Evolutionary conservation across 1,140 invertebrate species (phyloP).

Genomic region (Drosophila virilis): DNA sequence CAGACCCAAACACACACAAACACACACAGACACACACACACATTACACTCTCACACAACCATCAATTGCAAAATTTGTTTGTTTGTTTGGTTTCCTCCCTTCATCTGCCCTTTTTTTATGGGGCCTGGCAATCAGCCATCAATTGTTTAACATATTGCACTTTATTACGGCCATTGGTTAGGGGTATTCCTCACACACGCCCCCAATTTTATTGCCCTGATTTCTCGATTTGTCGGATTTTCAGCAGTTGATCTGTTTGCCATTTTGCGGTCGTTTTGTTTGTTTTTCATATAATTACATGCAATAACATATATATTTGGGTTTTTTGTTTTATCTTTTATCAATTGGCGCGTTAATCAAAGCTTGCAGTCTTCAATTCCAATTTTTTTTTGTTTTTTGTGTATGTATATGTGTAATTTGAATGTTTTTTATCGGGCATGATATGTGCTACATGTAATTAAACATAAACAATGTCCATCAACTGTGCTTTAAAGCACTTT

Average conservation of each 20-base stretch:
- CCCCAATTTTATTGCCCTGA: slow-evolving; percentile 39
- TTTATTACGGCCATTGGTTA: slow-evolving; percentile 38
- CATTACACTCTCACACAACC: slow-evolving; percentile 1
- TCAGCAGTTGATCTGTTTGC: slow-evolving; percentile 9
- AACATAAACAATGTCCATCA: too few species aligned
- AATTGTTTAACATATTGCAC: slow-evolving; percentile 74
- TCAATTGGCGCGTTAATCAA: slow-evolving; percentile 19
- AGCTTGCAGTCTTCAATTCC: neutral
- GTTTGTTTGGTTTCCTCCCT: slow-evolving; percentile 23
- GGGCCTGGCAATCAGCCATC: slow-evolving; percentile 61
- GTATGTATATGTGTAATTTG: neutral
- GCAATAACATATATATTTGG: slow-evolving; percentile 18
- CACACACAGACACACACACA: slow-evolving; percentile 4
- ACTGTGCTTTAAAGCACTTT: too few species aligned
- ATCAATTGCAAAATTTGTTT: slow-evolving; percentile 59
- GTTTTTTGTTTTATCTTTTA: slow-evolving; percentile 7
- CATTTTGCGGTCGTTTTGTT: slow-evolving; percentile 22
- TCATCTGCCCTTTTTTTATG: slow-evolving; percentile 25
- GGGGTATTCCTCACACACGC: neutral
- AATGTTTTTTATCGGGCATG: neutral
- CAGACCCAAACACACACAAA: slow-evolving; percentile 18
- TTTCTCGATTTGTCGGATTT: slow-evolving; percentile 19
- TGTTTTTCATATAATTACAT: slow-evolving; percentile 31
- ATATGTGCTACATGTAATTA: too few species aligned
- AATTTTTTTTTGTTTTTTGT: neutral